Evolutionary conservation across 2,888 invertebrate species (phyloP).

Genomic region (Monopis laevigella): DNA sequence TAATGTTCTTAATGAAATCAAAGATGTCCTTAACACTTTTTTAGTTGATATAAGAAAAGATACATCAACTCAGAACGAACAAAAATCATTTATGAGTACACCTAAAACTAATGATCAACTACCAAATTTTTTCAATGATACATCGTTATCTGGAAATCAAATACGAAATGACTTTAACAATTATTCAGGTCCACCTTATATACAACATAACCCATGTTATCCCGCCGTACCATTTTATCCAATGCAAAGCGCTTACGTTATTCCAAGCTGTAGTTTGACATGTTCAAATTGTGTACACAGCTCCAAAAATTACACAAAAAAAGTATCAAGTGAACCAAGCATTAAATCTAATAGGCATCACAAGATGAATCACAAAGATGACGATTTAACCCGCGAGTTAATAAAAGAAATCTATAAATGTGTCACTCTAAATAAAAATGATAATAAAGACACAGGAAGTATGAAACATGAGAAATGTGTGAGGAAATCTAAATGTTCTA

Average conservation of each 20-base stretch:
- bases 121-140: background rate
- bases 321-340: slow-evolving; percentile 20
- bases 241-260: slow-evolving; percentile 36
- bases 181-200: slow-evolving; percentile 24
- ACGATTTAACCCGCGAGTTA: slow-evolving; percentile 41
- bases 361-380: slow-evolving; percentile 18
- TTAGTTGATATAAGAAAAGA: slow-evolving; percentile 52
- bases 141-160: background rate
- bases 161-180: slow-evolving; percentile 26
- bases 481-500: slow-evolving; percentile 43
- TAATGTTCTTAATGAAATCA: slow-evolving; percentile 50
- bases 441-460: slow-evolving; percentile 16
- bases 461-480: slow-evolving; percentile 40
- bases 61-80: slow-evolving; percentile 25
- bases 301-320: slow-evolving; percentile 26
- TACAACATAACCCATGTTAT: slow-evolving; percentile 42
- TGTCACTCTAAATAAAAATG: slow-evolving; percentile 27
- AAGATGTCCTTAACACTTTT: slow-evolving; percentile 48
- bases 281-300: slow-evolving; percentile 33
- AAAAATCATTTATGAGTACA: slow-evolving; percentile 27
- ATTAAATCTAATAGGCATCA: slow-evolving; percentile 24
- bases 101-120: slow-evolving; percentile 1
- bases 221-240: slow-evolving; percentile 45
- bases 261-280: slow-evolving; percentile 38
- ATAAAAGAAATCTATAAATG: slow-evolving; percentile 54